Evolutionary conservation across 2,797 vertebrate species (phyloP).

Genomic region (Anguilla marmorata): DNA sequence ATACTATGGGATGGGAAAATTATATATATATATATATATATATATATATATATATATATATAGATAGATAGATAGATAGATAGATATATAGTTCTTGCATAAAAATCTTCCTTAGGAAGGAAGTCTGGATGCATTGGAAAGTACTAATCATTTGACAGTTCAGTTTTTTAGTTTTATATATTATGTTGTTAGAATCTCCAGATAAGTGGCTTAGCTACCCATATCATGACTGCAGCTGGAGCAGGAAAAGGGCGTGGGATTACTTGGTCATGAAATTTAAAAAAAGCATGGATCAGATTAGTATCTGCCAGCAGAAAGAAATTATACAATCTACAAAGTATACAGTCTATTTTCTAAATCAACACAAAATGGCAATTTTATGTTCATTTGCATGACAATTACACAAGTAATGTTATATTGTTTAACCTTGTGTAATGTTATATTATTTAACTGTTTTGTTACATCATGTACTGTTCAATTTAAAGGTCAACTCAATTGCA

Average conservation of each 20-base stretch:
- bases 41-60: too few species aligned
- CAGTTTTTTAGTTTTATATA: background rate
- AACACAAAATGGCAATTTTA: background rate
- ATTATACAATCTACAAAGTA: conserved; percentile 21
- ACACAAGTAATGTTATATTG: background rate
- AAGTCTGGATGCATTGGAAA: too few species aligned
- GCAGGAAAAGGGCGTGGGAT: background rate
- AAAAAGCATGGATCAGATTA: conserved; percentile 25
- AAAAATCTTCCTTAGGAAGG: too few species aligned
- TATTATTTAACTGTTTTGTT: too few species aligned
- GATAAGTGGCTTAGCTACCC: conserved; percentile 19
- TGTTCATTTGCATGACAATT: background rate
- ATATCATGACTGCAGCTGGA: background rate
- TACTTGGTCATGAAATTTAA: conserved; percentile 20
- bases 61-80: too few species aligned
- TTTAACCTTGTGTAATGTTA: too few species aligned
- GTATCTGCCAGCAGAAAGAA: conserved; percentile 23
- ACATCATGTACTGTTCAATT: too few species aligned
- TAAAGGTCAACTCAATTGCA: too few species aligned
- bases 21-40: too few species aligned
- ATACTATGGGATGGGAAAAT: background rate
- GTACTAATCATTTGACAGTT: too few species aligned
- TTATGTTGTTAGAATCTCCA: background rate
- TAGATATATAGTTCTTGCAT: too few species aligned
- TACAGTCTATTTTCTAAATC: background rate